A percentile compares a stretch with the other conserved stretches of the same genome.
Evolutionary conservation across 1,140 invertebrate species (phyloP).

Genomic region (Anagrus nilaparvatae): DNA sequence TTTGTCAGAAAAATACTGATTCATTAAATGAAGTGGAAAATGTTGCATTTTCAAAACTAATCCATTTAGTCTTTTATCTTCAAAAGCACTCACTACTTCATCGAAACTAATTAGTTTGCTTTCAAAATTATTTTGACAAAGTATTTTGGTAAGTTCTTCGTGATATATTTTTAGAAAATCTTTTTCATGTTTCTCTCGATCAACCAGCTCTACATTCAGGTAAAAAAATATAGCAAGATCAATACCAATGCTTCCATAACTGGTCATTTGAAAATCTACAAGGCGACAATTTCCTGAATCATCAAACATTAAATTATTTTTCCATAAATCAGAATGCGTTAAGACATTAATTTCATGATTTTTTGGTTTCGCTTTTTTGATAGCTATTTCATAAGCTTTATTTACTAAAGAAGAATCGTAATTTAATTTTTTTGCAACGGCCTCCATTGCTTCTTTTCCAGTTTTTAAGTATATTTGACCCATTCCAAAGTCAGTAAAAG

Average conservation of each 20-base stretch:
- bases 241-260: not conserved
- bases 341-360: not conserved
- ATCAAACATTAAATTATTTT: not conserved
- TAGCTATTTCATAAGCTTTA: not conserved
- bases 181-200: not conserved
- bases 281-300: not conserved
- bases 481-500: not conserved
- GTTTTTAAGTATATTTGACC: not conserved
- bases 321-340: not conserved
- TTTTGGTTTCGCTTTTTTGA: too few species aligned
- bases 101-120: not conserved
- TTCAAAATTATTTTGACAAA: not conserved
- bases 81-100: not conserved
- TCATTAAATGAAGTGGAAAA: not conserved
- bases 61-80: not conserved
- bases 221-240: not conserved
- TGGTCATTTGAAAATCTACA: slow-evolving; percentile 1
- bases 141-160: not conserved
- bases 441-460: not conserved
- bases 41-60: not conserved
- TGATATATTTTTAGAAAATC: not conserved
- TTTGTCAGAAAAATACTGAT: not conserved
- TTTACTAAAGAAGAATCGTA: not conserved
- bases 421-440: not conserved
- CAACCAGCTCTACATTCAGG: not conserved